phyloP scores from a whole-genome alignment of 1,140 invertebrate species.

The Drosophila equinoxialis region DNA sequence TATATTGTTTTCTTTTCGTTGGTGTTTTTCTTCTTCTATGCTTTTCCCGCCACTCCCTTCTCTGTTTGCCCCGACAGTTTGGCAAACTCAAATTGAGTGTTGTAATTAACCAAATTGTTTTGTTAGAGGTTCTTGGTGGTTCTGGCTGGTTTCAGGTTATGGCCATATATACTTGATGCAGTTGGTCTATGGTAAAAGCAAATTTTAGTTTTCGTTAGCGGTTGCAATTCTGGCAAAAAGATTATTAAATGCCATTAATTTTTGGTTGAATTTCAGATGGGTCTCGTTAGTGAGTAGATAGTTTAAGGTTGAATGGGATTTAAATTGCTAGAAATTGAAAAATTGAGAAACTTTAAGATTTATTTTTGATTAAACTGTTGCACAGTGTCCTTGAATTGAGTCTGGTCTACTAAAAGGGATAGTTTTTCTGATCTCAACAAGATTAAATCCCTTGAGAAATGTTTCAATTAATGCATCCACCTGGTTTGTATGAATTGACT shows the following conservation, averaged over 20 bases:
- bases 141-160: constrained; percentile 23
- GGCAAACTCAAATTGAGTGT: constrained; percentile 54
- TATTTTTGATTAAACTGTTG: too few relatives aligned
- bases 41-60: not conserved
- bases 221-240: constrained; percentile 1
- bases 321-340: too few relatives aligned
- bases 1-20: constrained; percentile 12
- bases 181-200: not conserved
- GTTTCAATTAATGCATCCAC: too few relatives aligned
- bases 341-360: too few relatives aligned
- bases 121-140: constrained; percentile 35
- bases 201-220: constrained; percentile 7
- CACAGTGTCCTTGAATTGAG: too few relatives aligned
- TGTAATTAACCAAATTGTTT: constrained; percentile 72
- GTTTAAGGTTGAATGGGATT: too few relatives aligned
- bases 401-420: too few relatives aligned
- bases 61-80: constrained; percentile 26
- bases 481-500: too few relatives aligned
- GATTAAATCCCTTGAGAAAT: too few relatives aligned
- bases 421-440: too few relatives aligned
- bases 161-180: constrained; percentile 20
- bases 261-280: not conserved
- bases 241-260: not conserved
- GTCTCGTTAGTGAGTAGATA: too few relatives aligned
- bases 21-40: constrained; percentile 13